Percentiles rank a stretch among this genome's conserved stretches.
These are phyloP conservation scores for Dioctria rufipes DNA, from an alignment of 2,888 invertebrate species.

Conservation along the genomic window DNA sequence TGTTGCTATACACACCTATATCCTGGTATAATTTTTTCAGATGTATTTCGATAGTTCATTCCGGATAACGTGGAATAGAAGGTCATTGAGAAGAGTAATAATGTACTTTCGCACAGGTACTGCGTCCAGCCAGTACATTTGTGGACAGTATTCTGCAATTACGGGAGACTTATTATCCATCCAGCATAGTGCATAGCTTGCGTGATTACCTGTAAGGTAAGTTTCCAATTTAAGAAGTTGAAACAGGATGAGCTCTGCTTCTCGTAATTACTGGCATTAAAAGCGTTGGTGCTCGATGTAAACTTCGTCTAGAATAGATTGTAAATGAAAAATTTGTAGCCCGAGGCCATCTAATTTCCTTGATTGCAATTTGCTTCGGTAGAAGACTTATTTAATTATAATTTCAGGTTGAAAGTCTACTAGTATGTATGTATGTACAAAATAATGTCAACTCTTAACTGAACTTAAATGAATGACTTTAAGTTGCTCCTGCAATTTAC, in stretches of 20 bases:
- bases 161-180: neutral
- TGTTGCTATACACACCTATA: neutral
- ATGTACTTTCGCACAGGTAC: too few relatives aligned
- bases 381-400: constrained; percentile 7
- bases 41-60: too few relatives aligned
- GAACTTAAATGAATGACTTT: too few relatives aligned
- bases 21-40: neutral
- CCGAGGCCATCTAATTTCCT: constrained; percentile 30
- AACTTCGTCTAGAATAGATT: neutral
- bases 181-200: neutral
- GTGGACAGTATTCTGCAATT: neutral
- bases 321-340: constrained; percentile 16
- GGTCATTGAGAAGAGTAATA: too few relatives aligned
- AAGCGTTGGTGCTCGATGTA: neutral
- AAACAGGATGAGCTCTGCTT: constrained; percentile 12
- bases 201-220: too few relatives aligned
- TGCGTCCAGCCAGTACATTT: neutral
- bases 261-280: constrained; percentile 24
- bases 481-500: too few relatives aligned
- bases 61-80: too few relatives aligned
- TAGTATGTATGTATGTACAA: too few relatives aligned
- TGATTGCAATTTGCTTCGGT: constrained; percentile 20
- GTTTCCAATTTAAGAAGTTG: constrained; percentile 14
- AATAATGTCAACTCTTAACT: too few relatives aligned
- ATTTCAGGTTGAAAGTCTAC: neutral